A percentile compares a stretch with the other conserved stretches of the same genome.
These are phyloP conservation scores for Cromileptes altivelis DNA, from an alignment of 2,113 vertebrate genomes.

Conservation along the genomic window DNA sequence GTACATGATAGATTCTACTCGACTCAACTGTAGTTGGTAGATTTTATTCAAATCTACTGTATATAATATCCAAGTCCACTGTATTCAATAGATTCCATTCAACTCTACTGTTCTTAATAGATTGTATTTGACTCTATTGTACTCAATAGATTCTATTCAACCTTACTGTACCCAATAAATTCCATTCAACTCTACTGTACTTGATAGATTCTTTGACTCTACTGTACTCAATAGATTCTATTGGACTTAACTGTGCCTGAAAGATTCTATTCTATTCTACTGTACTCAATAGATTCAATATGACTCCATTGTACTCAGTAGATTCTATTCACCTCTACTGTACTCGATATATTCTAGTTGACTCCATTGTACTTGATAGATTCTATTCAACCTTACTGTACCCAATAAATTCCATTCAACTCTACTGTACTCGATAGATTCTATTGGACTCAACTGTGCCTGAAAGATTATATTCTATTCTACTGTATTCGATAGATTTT, in stretches of 20 bases:
- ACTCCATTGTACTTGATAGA: not conserved
- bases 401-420: not conserved
- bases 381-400: not conserved
- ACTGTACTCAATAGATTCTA: not conserved
- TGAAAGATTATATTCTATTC: not conserved
- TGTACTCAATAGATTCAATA: no score
- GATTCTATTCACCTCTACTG: not conserved
- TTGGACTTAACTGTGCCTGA: not conserved
- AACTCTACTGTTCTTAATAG: no score
- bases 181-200: not conserved
- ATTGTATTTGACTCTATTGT: no score
- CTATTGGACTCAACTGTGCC: not conserved
- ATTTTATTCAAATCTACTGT: no score
- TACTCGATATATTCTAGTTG: no score
- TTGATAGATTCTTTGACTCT: not conserved
- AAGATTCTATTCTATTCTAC: not conserved
- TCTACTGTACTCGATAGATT: not conserved
- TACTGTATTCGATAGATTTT: not conserved
- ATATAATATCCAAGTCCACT: no score
- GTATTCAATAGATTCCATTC: no score
- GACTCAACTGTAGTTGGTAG: no score
- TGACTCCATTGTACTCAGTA: no score
- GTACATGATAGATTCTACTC: no score
- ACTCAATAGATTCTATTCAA: not conserved
- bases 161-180: not conserved